phyloP scores from a whole-genome alignment of 2,888 invertebrate species.

The Gastrophysa polygoni region DNA sequence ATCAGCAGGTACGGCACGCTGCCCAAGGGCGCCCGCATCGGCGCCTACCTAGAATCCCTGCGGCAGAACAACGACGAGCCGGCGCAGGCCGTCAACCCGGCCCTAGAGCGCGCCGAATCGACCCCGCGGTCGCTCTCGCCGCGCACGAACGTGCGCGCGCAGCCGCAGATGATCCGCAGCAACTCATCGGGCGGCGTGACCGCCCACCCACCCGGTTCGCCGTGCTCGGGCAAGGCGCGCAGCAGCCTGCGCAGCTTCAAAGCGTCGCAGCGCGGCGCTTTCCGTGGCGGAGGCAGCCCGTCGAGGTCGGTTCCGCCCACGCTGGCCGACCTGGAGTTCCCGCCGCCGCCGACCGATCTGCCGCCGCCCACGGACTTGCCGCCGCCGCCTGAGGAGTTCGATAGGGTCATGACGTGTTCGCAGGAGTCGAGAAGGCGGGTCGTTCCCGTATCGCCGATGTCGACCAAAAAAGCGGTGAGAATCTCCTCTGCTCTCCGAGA shows the following conservation, averaged over 20 bases:
- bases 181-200: constrained; percentile 87
- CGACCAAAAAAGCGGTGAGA: constrained; percentile 51
- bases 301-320: constrained; percentile 73
- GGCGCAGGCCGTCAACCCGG: constrained; percentile 42
- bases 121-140: constrained; percentile 67
- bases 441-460: constrained; percentile 50
- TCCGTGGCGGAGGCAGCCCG: constrained; percentile 67
- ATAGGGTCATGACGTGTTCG: constrained; percentile 53
- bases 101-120: constrained; percentile 54
- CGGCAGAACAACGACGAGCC: constrained; percentile 71
- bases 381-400: constrained; percentile 75
- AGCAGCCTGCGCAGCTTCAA: constrained; percentile 58
- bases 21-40: constrained; percentile 95
- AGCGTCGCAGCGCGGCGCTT: constrained; percentile 46
- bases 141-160: constrained; percentile 68
- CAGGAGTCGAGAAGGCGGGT: constrained; percentile 53
- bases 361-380: constrained; percentile 81
- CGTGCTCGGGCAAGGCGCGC: constrained; percentile 66
- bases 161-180: constrained; percentile 86
- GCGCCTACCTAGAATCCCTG: constrained; percentile 93
- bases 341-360: constrained; percentile 81
- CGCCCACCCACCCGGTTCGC: constrained; percentile 64
- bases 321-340: constrained; percentile 84
- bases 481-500: too few species aligned
- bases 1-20: constrained; percentile 95